Conservation (phyloP, 2,888 invertebrate genomes). For the Tachina grossa region DNA sequence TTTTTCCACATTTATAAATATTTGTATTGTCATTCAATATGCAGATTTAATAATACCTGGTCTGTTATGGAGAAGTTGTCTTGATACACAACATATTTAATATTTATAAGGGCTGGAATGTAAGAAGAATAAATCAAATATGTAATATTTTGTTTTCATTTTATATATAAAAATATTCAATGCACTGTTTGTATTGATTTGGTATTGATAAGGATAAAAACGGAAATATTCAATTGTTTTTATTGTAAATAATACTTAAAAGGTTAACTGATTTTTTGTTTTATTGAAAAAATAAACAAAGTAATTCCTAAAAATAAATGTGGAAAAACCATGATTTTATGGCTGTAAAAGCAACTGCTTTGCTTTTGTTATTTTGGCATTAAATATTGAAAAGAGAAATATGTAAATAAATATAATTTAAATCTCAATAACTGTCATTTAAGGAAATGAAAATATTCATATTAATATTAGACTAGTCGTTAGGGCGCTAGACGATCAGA, state of each 20-base stretch:
- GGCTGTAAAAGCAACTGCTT: too few relatives aligned
- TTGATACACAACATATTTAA: background rate
- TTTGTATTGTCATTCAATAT: constrained; percentile 18
- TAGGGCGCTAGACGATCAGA: too few relatives aligned
- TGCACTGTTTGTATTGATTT: constrained; percentile 17
- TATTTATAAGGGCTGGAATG: constrained; percentile 2
- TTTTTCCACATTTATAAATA: constrained; percentile 18
- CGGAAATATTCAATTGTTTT: background rate
- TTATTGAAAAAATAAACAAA: constrained; percentile 1
- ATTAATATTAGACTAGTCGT: too few relatives aligned
- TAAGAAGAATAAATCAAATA: background rate
- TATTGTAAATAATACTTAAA: constrained; percentile 15
- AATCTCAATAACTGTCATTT: too few relatives aligned
- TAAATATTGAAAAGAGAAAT: too few relatives aligned
- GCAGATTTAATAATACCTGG: background rate
- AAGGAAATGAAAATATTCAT: too few relatives aligned
- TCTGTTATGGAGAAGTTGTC: constrained; percentile 4
- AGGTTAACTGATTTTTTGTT: background rate
- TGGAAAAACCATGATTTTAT: too few relatives aligned
- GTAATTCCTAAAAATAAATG: background rate
- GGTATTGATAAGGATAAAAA: constrained; percentile 6
- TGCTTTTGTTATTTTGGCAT: too few relatives aligned
- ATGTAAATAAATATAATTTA: too few relatives aligned
- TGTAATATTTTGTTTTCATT: constrained; percentile 8
- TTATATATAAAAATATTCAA: background rate